Evolutionary conservation across 1,140 invertebrate species (phyloP).

Genomic region (Diprion similis): DNA sequence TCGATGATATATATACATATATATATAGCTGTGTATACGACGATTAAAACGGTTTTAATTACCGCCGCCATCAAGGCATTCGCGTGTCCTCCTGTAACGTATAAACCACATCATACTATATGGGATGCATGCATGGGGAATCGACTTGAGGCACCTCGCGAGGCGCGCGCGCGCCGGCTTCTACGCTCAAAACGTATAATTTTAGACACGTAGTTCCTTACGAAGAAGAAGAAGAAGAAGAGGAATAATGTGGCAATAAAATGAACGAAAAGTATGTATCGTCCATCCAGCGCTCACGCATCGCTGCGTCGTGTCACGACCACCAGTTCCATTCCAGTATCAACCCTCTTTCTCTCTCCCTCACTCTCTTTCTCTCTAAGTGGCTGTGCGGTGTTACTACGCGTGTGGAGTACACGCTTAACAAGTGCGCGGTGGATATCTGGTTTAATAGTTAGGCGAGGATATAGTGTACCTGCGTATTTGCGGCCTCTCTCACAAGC

Average conservation of each 20-base stretch:
- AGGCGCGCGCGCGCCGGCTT: background rate
- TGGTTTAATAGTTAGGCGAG: slow-evolving; percentile 4
- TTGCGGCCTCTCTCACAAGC: background rate
- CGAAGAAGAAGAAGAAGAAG: background rate
- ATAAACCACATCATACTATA: too few species aligned
- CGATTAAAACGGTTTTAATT: too few species aligned
- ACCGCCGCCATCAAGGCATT: too few species aligned
- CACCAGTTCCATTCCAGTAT: too few species aligned
- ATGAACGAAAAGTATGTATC: too few species aligned
- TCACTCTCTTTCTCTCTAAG: background rate
- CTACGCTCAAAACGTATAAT: background rate
- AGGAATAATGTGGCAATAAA: too few species aligned
- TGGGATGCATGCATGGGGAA: too few species aligned
- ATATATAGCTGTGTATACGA: too few species aligned
- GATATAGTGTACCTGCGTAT: background rate
- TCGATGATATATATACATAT: too few species aligned
- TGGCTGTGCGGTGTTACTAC: background rate
- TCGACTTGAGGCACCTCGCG: background rate
- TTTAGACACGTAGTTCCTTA: background rate
- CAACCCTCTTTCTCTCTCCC: background rate
- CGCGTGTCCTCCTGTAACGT: too few species aligned
- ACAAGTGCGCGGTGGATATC: background rate
- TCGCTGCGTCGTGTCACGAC: background rate
- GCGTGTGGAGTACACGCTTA: slow-evolving; percentile 1
- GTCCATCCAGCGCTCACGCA: too few species aligned